phyloP scores from a whole-genome alignment of 2,888 invertebrate genomes.

The Zelleria hepariella region DNA sequence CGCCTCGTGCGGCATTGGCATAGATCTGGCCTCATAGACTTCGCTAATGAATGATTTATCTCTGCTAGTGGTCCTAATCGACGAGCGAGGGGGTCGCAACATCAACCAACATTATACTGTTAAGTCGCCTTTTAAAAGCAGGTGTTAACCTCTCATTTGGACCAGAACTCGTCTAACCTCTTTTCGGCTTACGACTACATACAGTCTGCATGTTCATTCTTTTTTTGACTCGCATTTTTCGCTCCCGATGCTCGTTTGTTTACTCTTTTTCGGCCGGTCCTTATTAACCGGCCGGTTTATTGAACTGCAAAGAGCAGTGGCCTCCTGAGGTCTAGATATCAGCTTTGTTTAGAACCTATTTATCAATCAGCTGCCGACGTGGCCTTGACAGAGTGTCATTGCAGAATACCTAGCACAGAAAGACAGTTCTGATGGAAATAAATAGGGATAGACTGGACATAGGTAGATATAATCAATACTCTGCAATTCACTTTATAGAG shows the following conservation, averaged over 20 bases:
- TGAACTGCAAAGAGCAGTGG: background rate
- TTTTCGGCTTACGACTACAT: background rate
- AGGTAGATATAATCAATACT: too few relatives aligned
- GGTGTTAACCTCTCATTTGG: background rate
- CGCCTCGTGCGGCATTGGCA: too few relatives aligned
- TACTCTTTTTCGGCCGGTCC: background rate
- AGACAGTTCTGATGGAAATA: too few relatives aligned
- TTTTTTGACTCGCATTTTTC: background rate
- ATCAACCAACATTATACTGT: too few relatives aligned
- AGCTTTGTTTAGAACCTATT: background rate
- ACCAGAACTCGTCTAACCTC: background rate
- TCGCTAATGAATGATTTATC: too few relatives aligned
- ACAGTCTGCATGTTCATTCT: background rate
- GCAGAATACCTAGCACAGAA: too few relatives aligned
- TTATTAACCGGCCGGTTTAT: background rate
- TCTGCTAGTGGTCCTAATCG: too few relatives aligned
- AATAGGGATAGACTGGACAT: too few relatives aligned
- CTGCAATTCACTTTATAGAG: background rate
- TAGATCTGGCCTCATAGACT: too few relatives aligned
- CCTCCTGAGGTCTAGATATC: background rate
- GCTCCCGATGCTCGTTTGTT: background rate
- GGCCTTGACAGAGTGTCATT: background rate
- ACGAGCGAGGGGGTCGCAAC: too few relatives aligned
- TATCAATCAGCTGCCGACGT: background rate
- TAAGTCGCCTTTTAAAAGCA: too few relatives aligned